These are phyloP conservation scores for Lycopodina hypogea DNA, from an alignment of 37 sponge, comb jelly and placozoan genomes.

Conservation along the genomic window DNA sequence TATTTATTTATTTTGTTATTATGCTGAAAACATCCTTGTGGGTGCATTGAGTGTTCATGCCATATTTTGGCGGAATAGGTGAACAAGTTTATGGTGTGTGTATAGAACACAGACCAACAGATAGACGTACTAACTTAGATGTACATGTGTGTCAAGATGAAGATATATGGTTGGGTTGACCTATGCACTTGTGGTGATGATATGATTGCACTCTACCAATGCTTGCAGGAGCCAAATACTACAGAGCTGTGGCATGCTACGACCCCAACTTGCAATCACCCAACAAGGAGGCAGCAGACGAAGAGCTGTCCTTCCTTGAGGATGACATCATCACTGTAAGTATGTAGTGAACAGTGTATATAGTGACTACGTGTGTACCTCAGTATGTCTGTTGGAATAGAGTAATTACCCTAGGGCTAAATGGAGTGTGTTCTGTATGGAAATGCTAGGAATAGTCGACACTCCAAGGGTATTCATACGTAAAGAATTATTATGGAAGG, in stretches of 20 bases:
- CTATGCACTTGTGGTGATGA: too few species aligned
- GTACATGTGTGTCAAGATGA: too few species aligned
- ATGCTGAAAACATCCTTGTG: too few species aligned
- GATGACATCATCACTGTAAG: conserved; percentile 56
- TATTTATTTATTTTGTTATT: too few species aligned
- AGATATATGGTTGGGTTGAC: too few species aligned
- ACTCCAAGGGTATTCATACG: too few species aligned
- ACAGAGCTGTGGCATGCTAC: conserved; percentile 44
- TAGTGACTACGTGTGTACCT: background rate
- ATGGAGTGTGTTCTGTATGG: background rate
- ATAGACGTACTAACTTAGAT: too few species aligned
- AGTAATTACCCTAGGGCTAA: background rate
- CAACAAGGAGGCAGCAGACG: conserved; percentile 32
- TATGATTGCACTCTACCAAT: too few species aligned
- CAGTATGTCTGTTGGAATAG: background rate
- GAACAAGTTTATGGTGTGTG: background rate
- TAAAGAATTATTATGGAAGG: too few species aligned
- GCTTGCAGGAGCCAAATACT: conserved; percentile 7
- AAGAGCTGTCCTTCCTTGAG: conserved; percentile 42
- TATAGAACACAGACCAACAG: background rate
- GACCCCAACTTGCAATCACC: conserved; percentile 47
- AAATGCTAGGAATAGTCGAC: too few species aligned
- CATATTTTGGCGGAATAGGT: too few species aligned
- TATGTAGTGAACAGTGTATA: background rate
- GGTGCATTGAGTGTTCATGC: too few species aligned